Percentiles rank a stretch among this genome's conserved stretches.
Evolutionary conservation across 2,113 vertebrate species (phyloP).

Genomic region (Abramis brama): DNA sequence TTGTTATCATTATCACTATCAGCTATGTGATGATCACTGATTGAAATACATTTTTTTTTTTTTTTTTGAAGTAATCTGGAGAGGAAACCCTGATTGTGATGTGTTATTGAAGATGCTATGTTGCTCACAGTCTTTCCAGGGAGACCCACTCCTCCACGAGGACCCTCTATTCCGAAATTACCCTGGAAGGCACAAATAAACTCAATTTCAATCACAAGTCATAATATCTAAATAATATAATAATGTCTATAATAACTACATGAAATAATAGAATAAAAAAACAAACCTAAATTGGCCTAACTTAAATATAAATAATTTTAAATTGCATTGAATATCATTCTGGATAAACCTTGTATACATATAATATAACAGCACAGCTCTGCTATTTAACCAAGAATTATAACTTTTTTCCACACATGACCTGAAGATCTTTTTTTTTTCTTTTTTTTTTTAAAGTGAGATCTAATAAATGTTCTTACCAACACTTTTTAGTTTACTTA

Average conservation of each 20-base stretch:
- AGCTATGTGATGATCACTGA: neutral
- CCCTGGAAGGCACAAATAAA: slow-evolving; percentile 62
- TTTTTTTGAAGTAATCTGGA: neutral
- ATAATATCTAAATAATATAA: too few species aligned
- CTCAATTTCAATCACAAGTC: neutral
- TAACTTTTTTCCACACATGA: neutral
- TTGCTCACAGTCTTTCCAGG: slow-evolving; percentile 70
- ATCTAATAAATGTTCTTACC: too few species aligned
- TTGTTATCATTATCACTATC: too few species aligned
- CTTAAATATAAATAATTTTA: neutral
- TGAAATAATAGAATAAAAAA: too few species aligned
- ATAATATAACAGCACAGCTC: neutral
- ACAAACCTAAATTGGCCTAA: too few species aligned
- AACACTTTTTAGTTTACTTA: too few species aligned
- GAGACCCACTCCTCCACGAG: slow-evolving; percentile 69
- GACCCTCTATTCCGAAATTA: slow-evolving; percentile 68
- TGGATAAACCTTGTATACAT: neutral
- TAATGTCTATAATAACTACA: too few species aligned
- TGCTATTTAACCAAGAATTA: neutral
- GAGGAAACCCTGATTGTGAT: neutral
- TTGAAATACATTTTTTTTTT: neutral
- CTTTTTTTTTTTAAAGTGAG: neutral
- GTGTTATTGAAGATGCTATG: neutral
- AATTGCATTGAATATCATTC: neutral
- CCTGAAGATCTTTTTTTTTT: neutral